Conservation (phyloP, 2,888 invertebrate species). For the Ophraella communa region DNA sequence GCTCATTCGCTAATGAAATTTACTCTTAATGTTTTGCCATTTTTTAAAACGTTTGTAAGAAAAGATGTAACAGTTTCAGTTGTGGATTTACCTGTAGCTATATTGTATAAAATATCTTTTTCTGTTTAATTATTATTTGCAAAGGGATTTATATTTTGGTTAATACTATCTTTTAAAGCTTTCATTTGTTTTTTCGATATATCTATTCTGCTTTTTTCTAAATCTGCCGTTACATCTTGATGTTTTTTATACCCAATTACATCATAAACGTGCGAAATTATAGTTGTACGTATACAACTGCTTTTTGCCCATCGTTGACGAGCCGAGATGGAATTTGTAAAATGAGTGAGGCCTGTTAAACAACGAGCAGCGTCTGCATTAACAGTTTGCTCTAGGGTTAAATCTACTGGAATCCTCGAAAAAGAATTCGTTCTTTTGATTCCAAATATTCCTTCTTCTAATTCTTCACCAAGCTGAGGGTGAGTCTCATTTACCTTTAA, state of each 20-base stretch:
- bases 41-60: constrained; percentile 39
- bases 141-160: constrained; percentile 30
- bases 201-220: too few species aligned
- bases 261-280: constrained; percentile 23
- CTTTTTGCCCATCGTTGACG: constrained; percentile 33
- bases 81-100: constrained; percentile 40
- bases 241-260: constrained; percentile 20
- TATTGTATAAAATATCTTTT: constrained; percentile 45
- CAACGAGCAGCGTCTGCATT: constrained; percentile 43
- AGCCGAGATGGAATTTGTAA: constrained; percentile 31
- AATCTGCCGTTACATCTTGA: constrained; percentile 27
- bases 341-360: constrained; percentile 8
- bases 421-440: constrained; percentile 33
- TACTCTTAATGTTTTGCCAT: constrained; percentile 37
- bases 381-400: constrained; percentile 45
- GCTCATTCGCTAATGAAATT: constrained; percentile 42
- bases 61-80: constrained; percentile 31
- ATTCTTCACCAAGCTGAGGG: constrained; percentile 19
- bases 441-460: constrained; percentile 33
- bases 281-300: constrained; percentile 29
- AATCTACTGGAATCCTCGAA: constrained; percentile 28
- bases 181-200: constrained; percentile 24
- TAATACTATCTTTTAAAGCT: constrained; percentile 24
- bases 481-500: constrained; percentile 19
- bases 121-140: constrained; percentile 22